A percentile compares a stretch with the other conserved stretches of the same genome.
Conservation (phyloP, 2,113 vertebrate species). For the Heterotilapia buettikoferi region DNA sequence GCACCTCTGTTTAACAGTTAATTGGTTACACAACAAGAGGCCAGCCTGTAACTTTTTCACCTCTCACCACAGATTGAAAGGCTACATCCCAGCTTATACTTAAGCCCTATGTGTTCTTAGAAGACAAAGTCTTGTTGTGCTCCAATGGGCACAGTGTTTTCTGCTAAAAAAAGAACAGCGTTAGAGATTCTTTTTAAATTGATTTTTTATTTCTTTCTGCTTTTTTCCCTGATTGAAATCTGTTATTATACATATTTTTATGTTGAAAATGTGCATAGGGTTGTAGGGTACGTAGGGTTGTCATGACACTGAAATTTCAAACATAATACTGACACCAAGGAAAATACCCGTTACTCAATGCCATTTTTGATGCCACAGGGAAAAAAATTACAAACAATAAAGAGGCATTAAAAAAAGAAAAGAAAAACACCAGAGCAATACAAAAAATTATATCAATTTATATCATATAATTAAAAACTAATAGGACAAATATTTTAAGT, state of each 20-base stretch:
- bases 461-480: not conserved
- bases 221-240: not conserved
- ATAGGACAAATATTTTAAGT: not conserved
- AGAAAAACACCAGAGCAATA: not conserved
- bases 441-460: not conserved
- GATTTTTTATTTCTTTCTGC: not conserved
- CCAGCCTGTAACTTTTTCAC: not conserved
- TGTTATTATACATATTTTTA: not conserved
- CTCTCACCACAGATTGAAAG: not conserved
- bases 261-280: not conserved
- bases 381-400: not conserved
- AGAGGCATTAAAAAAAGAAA: not conserved
- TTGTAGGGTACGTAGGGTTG: not conserved
- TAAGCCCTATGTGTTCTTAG: slow-evolving; percentile 24
- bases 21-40: not conserved
- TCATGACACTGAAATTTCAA: not conserved
- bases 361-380: not conserved
- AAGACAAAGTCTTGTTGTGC: not conserved
- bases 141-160: not conserved
- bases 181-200: not conserved
- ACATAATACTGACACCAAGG: not conserved
- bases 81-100: not conserved
- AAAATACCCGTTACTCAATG: not conserved
- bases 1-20: not conserved
- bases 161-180: not conserved